Base-by-base conservation (phyloP, 2,888 invertebrate genomes). In the Chouioia cunea region DNA sequence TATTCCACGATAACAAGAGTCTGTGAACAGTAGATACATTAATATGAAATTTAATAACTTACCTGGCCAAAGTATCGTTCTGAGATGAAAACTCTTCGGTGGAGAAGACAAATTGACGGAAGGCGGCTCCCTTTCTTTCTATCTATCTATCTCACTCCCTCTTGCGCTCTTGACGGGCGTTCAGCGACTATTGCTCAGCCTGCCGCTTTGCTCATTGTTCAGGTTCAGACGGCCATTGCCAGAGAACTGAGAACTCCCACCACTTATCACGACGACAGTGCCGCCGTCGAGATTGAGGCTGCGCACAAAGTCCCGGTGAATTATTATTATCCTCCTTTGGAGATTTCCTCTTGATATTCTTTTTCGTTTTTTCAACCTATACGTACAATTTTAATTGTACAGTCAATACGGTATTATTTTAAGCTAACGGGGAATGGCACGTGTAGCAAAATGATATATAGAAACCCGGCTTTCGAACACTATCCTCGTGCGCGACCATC, bases 161-260 rank as follows among this genome's bases (percentile, higher is more conserved):
- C 36, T 6, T 12, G 12, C 16, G 48, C 6, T 47, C 8, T 27
- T 8, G 2, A n/a, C 48, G 15, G 36, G n/a, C 15, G 16, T 4
- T 36, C 36, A 36, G 36, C 36, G 12, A 36, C 36, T 36, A 36
- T 12, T 36, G 36, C 36, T 27, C 27, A 27, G 27, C 27, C n/a
- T n/a, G 16, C 50, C 6, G 50, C 50, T 50, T 8, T 50, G 12
- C 16, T 18, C 50, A 10, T 52, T 12, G 22, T 22, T 73, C 70
- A 70, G 6, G 63, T 22, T 73, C 70, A 70, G 6, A 58, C 66
- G 47, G 73, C 73, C 70, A 70, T 73, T 73, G 63, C 69, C n/a
- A n/a, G n/a, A n/a, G n/a, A n/a, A n/a, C n/a, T n/a, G n/a, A n/a
- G n/a, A 62, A 27, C 65, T 68, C 59, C 60, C 62, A 50, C 44